These are phyloP conservation scores for Glyphotaelius pellucidus DNA, from an alignment of 2,888 invertebrate genomes.

Conservation along the genomic window DNA sequence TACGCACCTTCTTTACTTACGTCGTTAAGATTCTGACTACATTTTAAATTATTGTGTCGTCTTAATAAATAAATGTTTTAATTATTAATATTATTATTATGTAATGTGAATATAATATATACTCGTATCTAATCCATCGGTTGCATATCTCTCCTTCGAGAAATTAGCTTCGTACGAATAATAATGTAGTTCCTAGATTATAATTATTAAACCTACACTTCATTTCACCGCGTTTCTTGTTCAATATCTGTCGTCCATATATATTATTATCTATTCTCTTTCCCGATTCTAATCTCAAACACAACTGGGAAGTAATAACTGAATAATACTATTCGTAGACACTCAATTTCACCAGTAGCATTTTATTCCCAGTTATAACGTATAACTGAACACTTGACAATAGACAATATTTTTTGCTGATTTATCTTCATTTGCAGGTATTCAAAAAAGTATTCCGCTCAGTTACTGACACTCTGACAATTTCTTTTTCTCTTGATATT, in stretches of 20 bases:
- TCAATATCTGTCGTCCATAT: background rate
- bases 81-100: too few species aligned
- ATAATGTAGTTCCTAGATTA: background rate
- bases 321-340: background rate
- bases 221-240: background rate
- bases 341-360: too few species aligned
- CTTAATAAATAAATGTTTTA: too few species aligned
- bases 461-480: background rate
- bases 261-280: background rate
- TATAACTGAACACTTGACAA: too few species aligned
- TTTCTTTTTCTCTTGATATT: background rate
- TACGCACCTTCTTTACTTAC: too few species aligned
- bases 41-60: too few species aligned
- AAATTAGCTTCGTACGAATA: background rate
- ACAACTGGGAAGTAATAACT: background rate
- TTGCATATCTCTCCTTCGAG: background rate
- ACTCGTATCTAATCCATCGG: background rate
- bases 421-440: background rate
- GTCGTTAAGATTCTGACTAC: too few species aligned
- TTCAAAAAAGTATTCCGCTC: background rate
- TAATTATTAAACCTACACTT: background rate
- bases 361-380: background rate
- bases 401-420: too few species aligned
- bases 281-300: background rate
- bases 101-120: background rate